A percentile compares a stretch with the other conserved stretches of the same genome.
phyloP scores from a whole-genome alignment of 2,113 vertebrate genomes.

The Benitochromis conjunctus region DNA sequence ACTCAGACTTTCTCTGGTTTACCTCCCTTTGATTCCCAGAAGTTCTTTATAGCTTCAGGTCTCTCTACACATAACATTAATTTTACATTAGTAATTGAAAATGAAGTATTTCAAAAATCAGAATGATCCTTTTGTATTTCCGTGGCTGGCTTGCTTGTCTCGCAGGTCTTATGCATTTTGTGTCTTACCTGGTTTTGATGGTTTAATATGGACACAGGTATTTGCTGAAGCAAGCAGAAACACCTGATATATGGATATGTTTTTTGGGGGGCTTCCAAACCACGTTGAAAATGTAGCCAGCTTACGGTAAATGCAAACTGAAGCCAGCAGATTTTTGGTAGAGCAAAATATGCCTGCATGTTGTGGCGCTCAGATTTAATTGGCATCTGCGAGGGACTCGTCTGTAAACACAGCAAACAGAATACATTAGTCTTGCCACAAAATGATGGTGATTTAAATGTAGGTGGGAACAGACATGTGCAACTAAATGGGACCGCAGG shows the following conservation, averaged over 20 bases:
- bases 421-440: neutral
- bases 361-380: neutral
- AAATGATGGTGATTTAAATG: neutral
- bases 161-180: neutral
- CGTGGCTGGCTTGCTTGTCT: neutral
- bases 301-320: neutral
- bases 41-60: neutral
- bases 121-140: neutral
- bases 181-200: neutral
- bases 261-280: neutral
- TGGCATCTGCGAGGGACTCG: neutral
- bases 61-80: neutral
- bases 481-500: neutral
- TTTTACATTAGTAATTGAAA: neutral
- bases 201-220: neutral
- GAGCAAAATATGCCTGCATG: neutral
- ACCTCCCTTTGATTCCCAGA: neutral
- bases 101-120: neutral
- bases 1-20: neutral
- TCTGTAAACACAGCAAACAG: neutral
- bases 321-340: neutral
- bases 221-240: neutral
- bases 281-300: neutral
- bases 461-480: neutral
- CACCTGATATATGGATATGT: neutral